Evolutionary conservation across 2,113 vertebrate species (phyloP).

Genomic region (Anhinga rufa): DNA sequence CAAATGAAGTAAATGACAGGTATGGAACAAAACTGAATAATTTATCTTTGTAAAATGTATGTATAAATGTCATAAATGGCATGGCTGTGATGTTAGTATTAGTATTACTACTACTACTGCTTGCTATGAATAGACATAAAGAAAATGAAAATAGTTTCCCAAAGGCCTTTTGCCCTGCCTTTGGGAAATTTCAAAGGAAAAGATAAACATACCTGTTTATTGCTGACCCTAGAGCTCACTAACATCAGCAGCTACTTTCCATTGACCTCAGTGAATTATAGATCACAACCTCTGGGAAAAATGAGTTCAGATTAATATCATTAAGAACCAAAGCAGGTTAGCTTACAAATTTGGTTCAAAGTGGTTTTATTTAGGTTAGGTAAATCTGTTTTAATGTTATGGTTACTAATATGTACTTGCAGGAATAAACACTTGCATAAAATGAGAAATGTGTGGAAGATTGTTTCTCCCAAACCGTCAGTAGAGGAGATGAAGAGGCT

Average conservation of each 20-base stretch:
- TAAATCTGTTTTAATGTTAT: background rate
- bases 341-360: constrained; percentile 23
- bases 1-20: background rate
- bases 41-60: background rate
- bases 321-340: background rate
- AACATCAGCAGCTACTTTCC: background rate
- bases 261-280: background rate
- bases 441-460: background rate
- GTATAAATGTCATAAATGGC: background rate
- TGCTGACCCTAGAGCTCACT: background rate
- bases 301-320: background rate
- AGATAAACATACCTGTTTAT: background rate
- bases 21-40: background rate
- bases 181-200: background rate
- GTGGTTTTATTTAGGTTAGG: constrained; percentile 33
- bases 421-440: background rate
- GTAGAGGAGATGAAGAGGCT: background rate
- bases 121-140: background rate
- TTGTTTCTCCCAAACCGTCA: background rate
- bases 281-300: background rate
- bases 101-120: background rate
- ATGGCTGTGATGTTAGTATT: background rate
- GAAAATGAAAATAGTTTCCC: background rate
- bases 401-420: background rate
- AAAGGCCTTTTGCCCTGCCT: background rate